A percentile compares a stretch with the other conserved stretches of the same genome.
phyloP scores from a whole-genome alignment of 1,140 invertebrate genomes.

The Ladona fulva region DNA sequence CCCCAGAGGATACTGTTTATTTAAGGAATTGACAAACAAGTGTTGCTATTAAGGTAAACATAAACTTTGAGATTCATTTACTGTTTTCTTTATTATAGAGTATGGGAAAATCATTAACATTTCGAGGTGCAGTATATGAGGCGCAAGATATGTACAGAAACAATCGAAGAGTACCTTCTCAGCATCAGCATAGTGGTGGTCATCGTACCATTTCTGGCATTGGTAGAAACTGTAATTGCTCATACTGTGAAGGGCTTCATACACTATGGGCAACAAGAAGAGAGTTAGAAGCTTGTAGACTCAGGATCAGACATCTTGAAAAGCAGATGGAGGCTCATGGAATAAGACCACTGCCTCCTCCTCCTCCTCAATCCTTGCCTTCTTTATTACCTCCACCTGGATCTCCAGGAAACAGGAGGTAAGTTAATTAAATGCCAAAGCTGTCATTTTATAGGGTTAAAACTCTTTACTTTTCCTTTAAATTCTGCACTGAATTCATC shows the following conservation, averaged over 20 bases:
- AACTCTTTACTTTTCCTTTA: no score
- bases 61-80: background rate
- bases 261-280: slow-evolving; percentile 75
- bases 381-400: background rate
- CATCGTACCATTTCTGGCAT: background rate
- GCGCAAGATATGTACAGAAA: slow-evolving; percentile 57
- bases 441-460: no score
- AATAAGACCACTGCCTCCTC: slow-evolving; percentile 51
- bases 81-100: slow-evolving; percentile 36
- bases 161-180: slow-evolving; percentile 58
- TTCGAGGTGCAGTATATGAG: slow-evolving; percentile 80
- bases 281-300: slow-evolving; percentile 73
- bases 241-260: slow-evolving; percentile 23
- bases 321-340: slow-evolving; percentile 73
- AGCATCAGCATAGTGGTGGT: slow-evolving; percentile 46
- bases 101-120: slow-evolving; percentile 75
- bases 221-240: slow-evolving; percentile 22
- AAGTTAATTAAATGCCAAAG: background rate
- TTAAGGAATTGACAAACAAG: background rate
- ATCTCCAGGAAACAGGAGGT: background rate
- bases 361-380: background rate
- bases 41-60: no score
- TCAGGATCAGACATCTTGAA: slow-evolving; percentile 73
- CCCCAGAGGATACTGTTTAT: background rate
- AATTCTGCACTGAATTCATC: no score